phyloP scores from a whole-genome alignment of 2,113 vertebrate genomes.

The Typhlomys cinereus region DNA sequence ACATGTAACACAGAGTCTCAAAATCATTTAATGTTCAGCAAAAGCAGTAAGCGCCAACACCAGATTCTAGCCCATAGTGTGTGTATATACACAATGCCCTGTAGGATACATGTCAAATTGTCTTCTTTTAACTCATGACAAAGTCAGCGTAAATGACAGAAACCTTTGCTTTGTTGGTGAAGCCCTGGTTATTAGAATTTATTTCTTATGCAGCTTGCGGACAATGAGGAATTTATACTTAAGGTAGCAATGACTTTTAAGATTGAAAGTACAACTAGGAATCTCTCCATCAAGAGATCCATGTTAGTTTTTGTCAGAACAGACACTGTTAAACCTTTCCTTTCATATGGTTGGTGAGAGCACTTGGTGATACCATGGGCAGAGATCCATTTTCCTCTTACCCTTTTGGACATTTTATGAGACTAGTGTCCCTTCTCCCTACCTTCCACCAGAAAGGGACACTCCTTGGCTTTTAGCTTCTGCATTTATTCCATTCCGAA shows the following conservation, averaged over 20 bases:
- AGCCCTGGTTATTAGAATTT: background rate
- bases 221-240: background rate
- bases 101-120: background rate
- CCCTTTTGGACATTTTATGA: background rate
- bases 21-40: background rate
- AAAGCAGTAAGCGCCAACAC: background rate
- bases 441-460: background rate
- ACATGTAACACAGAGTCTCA: background rate
- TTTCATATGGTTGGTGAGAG: background rate
- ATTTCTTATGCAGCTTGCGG: background rate
- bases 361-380: background rate
- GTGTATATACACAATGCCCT: too few species aligned
- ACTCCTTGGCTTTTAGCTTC: constrained; percentile 29
- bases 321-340: background rate
- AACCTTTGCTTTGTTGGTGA: background rate
- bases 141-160: background rate
- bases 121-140: background rate
- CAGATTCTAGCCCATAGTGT: background rate
- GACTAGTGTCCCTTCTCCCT: background rate
- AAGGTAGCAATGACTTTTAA: background rate
- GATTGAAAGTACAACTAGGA: background rate
- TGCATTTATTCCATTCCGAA: constrained; percentile 47
- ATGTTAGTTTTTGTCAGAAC: background rate
- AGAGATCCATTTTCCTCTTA: background rate
- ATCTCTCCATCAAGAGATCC: background rate